Evolutionary conservation across 2,113 vertebrate genomes (phyloP).

Genomic region (Apteryx mantelli): DNA sequence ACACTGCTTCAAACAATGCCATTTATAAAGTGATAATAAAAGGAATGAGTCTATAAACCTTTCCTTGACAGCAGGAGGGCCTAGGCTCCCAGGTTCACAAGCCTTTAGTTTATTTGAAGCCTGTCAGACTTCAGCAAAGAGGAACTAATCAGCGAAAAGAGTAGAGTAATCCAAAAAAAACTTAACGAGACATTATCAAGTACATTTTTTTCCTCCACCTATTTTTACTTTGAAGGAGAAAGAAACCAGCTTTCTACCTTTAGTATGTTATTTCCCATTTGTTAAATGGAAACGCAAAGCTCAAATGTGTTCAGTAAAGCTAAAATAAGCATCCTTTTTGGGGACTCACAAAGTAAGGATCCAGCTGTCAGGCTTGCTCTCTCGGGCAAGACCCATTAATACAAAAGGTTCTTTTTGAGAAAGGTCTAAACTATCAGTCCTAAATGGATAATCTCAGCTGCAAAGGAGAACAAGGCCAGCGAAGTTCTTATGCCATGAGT

Average conservation of each 20-base stretch:
- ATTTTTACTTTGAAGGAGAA: neutral
- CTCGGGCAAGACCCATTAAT: conserved; percentile 4
- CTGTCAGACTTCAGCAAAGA: neutral
- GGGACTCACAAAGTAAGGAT: neutral
- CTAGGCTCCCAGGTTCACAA: conserved; percentile 43
- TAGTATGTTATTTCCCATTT: neutral
- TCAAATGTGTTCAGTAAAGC: neutral
- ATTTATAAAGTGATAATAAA: conserved; percentile 69
- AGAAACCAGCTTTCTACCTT: conserved; percentile 4
- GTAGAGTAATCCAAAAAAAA: too few relatives aligned
- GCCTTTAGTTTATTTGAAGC: conserved; percentile 48
- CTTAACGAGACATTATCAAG: too few relatives aligned
- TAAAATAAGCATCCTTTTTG: conserved; percentile 9
- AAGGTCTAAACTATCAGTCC: neutral
- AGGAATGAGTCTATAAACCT: conserved; percentile 73
- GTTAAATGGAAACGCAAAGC: neutral
- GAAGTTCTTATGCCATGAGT: neutral
- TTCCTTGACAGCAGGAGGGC: conserved; percentile 37
- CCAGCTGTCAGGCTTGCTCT: neutral
- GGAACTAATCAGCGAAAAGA: too few relatives aligned
- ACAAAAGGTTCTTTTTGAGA: conserved; percentile 20
- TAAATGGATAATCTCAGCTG: conserved; percentile 22
- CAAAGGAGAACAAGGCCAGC: conserved; percentile 26
- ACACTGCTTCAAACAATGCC: conserved; percentile 23
- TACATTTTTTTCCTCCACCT: too few relatives aligned